Evolutionary conservation across 2,797 vertebrate genomes (phyloP).

Genomic region (Chelon labrosus): DNA sequence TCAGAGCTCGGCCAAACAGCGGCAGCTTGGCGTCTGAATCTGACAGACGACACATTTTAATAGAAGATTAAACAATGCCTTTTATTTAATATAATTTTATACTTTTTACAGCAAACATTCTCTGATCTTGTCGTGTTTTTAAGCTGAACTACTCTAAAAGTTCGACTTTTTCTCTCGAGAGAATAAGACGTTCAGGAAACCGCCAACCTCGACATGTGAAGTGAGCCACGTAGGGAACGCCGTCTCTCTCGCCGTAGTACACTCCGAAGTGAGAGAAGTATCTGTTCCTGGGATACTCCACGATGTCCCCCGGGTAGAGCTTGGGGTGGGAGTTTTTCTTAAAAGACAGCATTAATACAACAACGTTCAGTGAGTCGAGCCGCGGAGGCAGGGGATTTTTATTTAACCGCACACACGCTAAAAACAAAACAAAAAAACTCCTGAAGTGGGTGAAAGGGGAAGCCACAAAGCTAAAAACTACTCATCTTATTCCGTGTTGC

Average conservation of each 20-base stretch:
- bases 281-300: conserved; percentile 84
- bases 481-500: no score
- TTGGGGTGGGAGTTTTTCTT: conserved; percentile 74
- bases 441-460: no score
- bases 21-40: conserved; percentile 82
- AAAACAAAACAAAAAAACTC: no score
- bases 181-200: no score
- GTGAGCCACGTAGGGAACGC: conserved; percentile 85
- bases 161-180: neutral
- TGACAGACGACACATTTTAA: conserved; percentile 39
- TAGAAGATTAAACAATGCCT: no score
- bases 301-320: conserved; percentile 84
- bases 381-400: no score
- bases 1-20: conserved; percentile 83
- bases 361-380: no score
- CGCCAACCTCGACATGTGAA: conserved; percentile 80
- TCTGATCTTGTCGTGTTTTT: no score
- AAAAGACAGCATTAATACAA: neutral
- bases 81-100: no score
- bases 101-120: no score
- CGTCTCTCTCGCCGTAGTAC: conserved; percentile 84
- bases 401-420: no score
- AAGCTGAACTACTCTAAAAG: neutral
- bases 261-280: conserved; percentile 85
- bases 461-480: no score